Evolutionary conservation across 2,113 vertebrate species (phyloP), one percentile per base, ranked within the genome.

Genomic region (Xenopus borealis): DNA sequence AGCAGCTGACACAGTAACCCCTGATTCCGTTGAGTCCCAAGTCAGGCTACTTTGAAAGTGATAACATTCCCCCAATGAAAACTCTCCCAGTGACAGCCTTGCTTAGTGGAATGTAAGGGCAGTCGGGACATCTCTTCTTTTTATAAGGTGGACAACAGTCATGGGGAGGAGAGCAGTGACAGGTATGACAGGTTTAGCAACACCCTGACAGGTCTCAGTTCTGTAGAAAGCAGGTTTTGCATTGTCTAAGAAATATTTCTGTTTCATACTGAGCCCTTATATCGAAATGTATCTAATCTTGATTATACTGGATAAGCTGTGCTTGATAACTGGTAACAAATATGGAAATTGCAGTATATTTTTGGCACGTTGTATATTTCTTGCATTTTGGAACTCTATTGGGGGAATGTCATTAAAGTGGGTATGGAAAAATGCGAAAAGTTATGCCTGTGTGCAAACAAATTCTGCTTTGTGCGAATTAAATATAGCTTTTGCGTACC

Each of bases 121-220:
- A 53, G 23, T 7, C 47, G 12, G 14, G 3, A 17, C 52, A 58
- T 44, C 53, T 62, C 69, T 66, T 30, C 55, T 59, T 55, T 71
- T 72, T 78, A 72, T 67, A 78, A 59, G 70, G 62, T 61, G 69
- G 50, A 61, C 62, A 66, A 61, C 19, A 62, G 62, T 62, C 58
- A 78, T 78, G 75, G 10, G 62, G 55, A 59, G 75, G 66, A 62
- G 40, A 64, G 33, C 10, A 18, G 52, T 78, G 70, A 78, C 75
- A 78, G 69, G 70, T 78, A 66, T 44, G 55, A 66, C 70, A 58
- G 63, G 68, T 78, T 75, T 30, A 40, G 18, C 72, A 13, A 69
- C 73, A 62, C 72, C 61, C 16, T 62, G 58, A 69, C 66, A 75
- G 23, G 14, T 69, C 66, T 16, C 13, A 55, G 59, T 27, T 40